These are phyloP conservation scores for Coturnix japonica DNA, from an alignment of 2,113 vertebrate genomes.

Conservation along the genomic window DNA sequence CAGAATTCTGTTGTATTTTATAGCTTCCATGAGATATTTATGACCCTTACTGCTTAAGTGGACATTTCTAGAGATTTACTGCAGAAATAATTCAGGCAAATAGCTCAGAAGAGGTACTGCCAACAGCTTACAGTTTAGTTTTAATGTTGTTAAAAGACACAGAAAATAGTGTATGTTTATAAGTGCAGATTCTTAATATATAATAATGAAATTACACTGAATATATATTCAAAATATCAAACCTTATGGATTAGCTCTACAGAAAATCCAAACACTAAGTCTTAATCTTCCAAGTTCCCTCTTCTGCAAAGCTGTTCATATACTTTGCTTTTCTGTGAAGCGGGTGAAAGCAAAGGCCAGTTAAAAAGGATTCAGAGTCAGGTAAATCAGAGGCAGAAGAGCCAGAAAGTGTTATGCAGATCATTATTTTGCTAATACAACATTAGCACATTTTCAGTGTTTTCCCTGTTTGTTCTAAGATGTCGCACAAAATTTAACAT, in stretches of 20 bases:
- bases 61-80: conserved; percentile 82
- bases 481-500: neutral
- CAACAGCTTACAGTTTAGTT: conserved; percentile 28
- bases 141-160: conserved; percentile 40
- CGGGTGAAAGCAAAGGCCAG: neutral
- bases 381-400: neutral
- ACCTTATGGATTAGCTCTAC: neutral
- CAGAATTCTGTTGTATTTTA: conserved; percentile 84
- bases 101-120: conserved; percentile 62
- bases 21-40: conserved; percentile 80
- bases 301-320: neutral
- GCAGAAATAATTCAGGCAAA: conserved; percentile 75
- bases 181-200: neutral
- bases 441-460: neutral
- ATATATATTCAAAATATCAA: neutral
- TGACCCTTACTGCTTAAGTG: conserved; percentile 76
- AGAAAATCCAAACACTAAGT: neutral
- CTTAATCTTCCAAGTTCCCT: neutral
- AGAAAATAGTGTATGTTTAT: neutral
- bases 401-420: neutral
- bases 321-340: neutral
- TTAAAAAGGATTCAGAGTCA: neutral
- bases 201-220: neutral
- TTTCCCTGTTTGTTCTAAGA: neutral
- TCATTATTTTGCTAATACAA: neutral